Base-by-base conservation (phyloP, 2,797 vertebrate species). In the Macropodus opercularis region DNA sequence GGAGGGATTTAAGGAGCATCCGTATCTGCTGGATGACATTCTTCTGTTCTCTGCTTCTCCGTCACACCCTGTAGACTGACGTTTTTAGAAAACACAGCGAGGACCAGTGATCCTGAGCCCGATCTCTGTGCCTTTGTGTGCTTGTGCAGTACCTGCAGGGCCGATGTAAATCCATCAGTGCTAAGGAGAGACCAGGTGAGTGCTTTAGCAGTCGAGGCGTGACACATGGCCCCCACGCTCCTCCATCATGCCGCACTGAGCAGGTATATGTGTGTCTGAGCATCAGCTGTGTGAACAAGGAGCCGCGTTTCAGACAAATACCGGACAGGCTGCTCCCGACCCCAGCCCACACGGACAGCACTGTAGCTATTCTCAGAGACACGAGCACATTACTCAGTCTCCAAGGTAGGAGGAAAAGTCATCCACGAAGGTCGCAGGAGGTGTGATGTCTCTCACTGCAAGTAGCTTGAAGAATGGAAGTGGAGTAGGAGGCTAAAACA, bases 341-440 rank as follows among this genome's bases (percentile, higher is more conserved):
- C 71, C 60, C 60, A 26, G 53, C 52, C 56, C 48, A 34, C 80
- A 78, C 57, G 54, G 70, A 81, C 77, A 66, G 65, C 57, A 22
- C 50, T 60, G 77, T 21, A 74, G 83, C 74, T 81, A 79, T 84
- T 84, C 85, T 86, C 77, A 75, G 75, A 83, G 64, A 71, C 77
- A 71, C 63, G 49, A 65, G 63, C 75, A 72, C 80, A 89, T 90
- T 78, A 81, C 76, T 87, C 85, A 80, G 75, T 75, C 79, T 75
- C 73, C 70, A 73, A 82, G 87, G 82, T 82, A 55, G 78, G 62
- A 80, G 57, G 72, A 83, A 82, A 85, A 86, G 77, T 84, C 83
- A 86, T 77, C 79, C 75, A n/a, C 76, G 84, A 52, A 88, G 83
- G 87, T 86, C 65, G 44, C 72, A 70, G 71, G 77, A 80, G 75